A percentile compares a stretch with the other conserved stretches of the same genome.
Conservation (phyloP, 2,797 vertebrate species). For the Dermochelys coriacea region DNA sequence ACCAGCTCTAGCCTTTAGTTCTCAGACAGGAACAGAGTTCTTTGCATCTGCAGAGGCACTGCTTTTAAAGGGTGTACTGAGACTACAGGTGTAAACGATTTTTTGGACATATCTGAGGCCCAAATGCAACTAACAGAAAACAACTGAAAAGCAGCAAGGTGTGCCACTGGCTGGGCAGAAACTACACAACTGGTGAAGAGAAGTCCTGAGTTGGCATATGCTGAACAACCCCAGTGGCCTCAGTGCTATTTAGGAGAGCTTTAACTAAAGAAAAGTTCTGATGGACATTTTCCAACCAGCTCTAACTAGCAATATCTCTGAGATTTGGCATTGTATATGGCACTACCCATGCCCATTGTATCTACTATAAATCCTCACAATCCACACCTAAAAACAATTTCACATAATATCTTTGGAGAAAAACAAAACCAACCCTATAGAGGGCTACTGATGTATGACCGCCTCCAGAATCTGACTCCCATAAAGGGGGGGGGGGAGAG, state of each 20-base stretch:
- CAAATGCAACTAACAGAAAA: neutral
- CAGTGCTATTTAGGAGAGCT: neutral
- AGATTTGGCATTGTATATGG: neutral
- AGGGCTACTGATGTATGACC: neutral
- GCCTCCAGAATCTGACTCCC: neutral
- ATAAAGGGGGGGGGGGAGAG: neutral
- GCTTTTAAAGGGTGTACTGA: neutral
- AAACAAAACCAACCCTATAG: conserved; percentile 28
- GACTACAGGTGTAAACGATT: neutral
- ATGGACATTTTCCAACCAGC: neutral
- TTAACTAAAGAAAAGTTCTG: neutral
- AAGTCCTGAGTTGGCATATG: rapidly evolving
- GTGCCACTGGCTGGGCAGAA: neutral
- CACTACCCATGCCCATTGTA: conserved; percentile 32
- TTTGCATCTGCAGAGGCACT: neutral
- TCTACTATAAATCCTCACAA: conserved; percentile 15
- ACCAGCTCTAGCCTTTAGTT: neutral
- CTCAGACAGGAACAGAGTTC: neutral
- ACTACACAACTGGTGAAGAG: neutral
- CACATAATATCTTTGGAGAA: conserved; percentile 32
- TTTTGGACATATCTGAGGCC: neutral
- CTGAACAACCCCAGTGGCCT: neutral
- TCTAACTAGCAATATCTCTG: neutral
- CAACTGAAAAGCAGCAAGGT: neutral
- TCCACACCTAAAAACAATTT: conserved; percentile 34